Evolutionary conservation across 1,140 invertebrate genomes (phyloP).

Genomic region (Zaprionus tsacasi): DNA sequence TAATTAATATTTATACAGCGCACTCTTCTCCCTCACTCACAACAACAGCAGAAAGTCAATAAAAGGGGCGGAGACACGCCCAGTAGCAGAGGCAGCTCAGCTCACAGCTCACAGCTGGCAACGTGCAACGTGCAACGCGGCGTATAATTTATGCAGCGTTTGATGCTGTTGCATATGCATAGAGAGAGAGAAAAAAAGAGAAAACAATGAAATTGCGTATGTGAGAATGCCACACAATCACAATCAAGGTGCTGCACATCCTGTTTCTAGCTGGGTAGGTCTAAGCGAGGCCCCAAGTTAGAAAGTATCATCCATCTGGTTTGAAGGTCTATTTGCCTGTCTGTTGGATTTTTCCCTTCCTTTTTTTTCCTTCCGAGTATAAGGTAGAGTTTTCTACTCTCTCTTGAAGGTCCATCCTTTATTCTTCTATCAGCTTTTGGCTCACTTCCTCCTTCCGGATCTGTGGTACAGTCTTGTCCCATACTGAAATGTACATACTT

Average conservation of each 20-base stretch:
- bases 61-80: slow-evolving; percentile 17
- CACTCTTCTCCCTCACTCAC: not conserved
- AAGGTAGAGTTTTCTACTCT: no score
- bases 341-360: no score
- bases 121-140: slow-evolving; percentile 48
- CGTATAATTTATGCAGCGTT: slow-evolving; percentile 75
- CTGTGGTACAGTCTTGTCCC: no score
- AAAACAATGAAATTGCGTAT: slow-evolving; percentile 46
- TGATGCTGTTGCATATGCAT: slow-evolving; percentile 78
- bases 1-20: slow-evolving; percentile 71
- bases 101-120: slow-evolving; percentile 29
- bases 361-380: no score
- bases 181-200: not conserved
- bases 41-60: slow-evolving; percentile 32
- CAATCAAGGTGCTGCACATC: slow-evolving; percentile 7
- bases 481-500: no score
- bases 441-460: no score
- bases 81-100: not conserved
- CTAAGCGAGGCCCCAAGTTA: no score
- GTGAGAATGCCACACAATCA: slow-evolving; percentile 36
- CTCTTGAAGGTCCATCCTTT: no score
- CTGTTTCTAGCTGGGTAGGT: not conserved
- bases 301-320: no score
- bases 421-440: no score
- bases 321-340: no score